Base-by-base conservation (phyloP, 2,797 vertebrate species). In the Octomys mimax region DNA sequence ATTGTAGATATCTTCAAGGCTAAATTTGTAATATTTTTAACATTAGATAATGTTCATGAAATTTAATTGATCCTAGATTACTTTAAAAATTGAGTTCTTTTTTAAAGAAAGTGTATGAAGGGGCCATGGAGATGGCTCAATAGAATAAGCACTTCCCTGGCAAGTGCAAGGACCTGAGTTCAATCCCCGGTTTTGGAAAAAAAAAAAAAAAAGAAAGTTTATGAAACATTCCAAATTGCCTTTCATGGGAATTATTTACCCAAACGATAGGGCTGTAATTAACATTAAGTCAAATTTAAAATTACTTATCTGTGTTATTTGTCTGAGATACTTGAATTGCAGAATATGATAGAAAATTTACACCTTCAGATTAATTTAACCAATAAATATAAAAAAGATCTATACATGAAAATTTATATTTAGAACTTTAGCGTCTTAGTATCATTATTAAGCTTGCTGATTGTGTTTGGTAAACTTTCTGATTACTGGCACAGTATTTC, bases 291-390 rank as follows among this genome's bases (percentile, higher is more conserved):
- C 7, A 87, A 70, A 88, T 36, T 7, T 6, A 61, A 85, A 92
- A 64, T 68, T 4, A 88, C 77, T 83, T 0, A 11, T 0, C 28
- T 79, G 0, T 54, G 19, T 68, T 5, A 73, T 59, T 57, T 81
- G 19, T 75, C 52, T 79, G 6, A 49, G 26, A 28, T 93, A 73
- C 49, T 96, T 93, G 86, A 70, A 77, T 90, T 93, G 90, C 2
- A 96, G 6, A 89, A 52, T 8, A 59, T 24, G 0, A 82, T 71
- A 33, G 85, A 92, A 57, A 10, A 31, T 62, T 64, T 59, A 46
- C 5, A 57, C 4, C 8, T 87, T 90, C 3, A 86, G 21, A 96
- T 87, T 86, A 75, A 96, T 54, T 94, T 52, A 73, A 80, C 82
- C 88, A 84, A 78, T 71, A 64, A 71, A 46, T 28, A 26, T 6